phyloP scores from a whole-genome alignment of 2,113 vertebrate species.

The Lonchura striata region DNA sequence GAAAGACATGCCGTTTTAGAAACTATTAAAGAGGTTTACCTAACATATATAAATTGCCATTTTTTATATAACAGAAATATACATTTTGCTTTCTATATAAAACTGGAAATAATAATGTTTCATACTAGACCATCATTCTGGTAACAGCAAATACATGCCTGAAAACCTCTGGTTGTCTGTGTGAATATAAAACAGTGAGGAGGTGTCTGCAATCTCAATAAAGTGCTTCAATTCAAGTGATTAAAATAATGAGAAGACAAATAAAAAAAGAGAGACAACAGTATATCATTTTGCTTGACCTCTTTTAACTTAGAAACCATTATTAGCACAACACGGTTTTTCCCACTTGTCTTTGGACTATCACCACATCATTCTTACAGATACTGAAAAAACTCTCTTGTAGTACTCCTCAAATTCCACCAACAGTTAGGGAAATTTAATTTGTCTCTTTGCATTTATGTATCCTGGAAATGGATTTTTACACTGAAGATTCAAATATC shows the following conservation, averaged over 20 bases:
- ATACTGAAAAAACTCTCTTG: background rate
- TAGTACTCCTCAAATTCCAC: background rate
- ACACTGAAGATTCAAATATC: background rate
- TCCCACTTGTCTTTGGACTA: background rate
- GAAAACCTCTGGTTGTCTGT: background rate
- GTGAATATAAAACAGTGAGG: background rate
- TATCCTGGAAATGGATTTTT: background rate
- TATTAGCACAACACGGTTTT: background rate
- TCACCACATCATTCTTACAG: background rate
- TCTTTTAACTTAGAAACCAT: background rate
- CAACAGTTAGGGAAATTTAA: background rate
- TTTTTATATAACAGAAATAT: background rate
- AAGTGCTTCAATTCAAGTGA: background rate
- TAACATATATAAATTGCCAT: background rate
- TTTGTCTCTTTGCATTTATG: background rate
- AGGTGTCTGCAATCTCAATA: background rate
- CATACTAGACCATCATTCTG: background rate
- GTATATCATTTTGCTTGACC: background rate
- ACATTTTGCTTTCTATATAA: background rate
- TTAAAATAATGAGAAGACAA: background rate
- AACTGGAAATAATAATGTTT: background rate
- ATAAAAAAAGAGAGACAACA: background rate
- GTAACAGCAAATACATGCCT: background rate
- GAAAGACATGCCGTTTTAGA: background rate
- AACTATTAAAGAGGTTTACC: background rate